Evolutionary conservation across 2,113 vertebrate genomes (phyloP).

Genomic region (Haemorhous mexicanus): DNA sequence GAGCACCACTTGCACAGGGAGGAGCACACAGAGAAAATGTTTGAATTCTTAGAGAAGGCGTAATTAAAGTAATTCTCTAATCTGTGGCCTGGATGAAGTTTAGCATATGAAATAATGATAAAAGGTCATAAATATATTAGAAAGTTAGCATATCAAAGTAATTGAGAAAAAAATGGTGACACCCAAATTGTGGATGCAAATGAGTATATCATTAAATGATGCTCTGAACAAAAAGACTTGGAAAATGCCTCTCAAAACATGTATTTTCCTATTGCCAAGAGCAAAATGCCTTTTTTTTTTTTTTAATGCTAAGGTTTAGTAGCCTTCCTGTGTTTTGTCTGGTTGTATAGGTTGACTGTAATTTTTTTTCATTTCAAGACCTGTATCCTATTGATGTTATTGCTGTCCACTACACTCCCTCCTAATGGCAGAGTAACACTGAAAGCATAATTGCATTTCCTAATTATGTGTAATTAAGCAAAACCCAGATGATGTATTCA

Average conservation of each 20-base stretch:
- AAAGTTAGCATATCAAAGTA: constrained; percentile 57
- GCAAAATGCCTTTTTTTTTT: not conserved
- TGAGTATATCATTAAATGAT: constrained; percentile 23
- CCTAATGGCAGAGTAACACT: constrained; percentile 64
- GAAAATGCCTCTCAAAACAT: constrained; percentile 15
- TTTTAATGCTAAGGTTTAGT: constrained; percentile 11
- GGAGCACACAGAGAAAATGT: not conserved
- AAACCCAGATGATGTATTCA: constrained; percentile 80
- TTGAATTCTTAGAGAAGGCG: not conserved
- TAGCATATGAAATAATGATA: constrained; percentile 4
- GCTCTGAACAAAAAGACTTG: constrained; percentile 35
- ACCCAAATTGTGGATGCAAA: constrained; percentile 46
- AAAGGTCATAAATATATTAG: constrained; percentile 36
- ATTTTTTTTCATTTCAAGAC: constrained; percentile 37
- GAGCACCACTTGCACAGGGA: not conserved
- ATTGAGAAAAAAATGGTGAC: constrained; percentile 23
- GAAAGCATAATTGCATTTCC: constrained; percentile 77
- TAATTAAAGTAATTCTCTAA: constrained; percentile 25
- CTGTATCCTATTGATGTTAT: constrained; percentile 8
- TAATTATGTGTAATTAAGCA: constrained; percentile 83
- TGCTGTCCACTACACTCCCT: constrained; percentile 69
- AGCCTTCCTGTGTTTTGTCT: constrained; percentile 23
- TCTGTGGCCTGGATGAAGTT: not conserved
- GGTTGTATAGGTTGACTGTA: constrained; percentile 28
- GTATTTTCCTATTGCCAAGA: constrained; percentile 18